Evolutionary conservation across 2,888 invertebrate genomes (phyloP).

Genomic region (Dendrolimus pini): DNA sequence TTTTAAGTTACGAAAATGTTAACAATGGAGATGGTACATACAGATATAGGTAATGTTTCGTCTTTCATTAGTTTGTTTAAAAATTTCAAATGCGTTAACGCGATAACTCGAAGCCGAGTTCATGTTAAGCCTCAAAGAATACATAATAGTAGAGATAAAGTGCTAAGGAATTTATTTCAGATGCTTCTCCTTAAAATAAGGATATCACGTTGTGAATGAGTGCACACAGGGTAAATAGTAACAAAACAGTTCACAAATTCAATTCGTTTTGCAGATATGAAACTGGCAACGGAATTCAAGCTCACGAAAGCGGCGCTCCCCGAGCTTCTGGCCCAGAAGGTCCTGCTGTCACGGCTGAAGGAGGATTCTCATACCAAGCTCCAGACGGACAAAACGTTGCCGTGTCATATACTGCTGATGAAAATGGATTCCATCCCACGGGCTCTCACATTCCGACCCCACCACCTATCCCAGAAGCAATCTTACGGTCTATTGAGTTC

Average conservation of each 20-base stretch:
- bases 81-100: too few species aligned
- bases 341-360: conserved; percentile 73
- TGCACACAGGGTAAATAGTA: too few species aligned
- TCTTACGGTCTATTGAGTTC: conserved; percentile 59
- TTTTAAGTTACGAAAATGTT: conserved; percentile 75
- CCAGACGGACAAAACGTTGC: conserved; percentile 79
- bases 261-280: conserved; percentile 54
- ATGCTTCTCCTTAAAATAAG: too few species aligned
- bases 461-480: conserved; percentile 74
- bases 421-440: conserved; percentile 80
- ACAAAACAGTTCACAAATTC: too few species aligned
- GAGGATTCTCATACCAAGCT: conserved; percentile 79
- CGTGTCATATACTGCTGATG: conserved; percentile 80
- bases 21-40: conserved; percentile 80
- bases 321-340: conserved; percentile 68
- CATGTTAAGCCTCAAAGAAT: too few species aligned
- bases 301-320: conserved; percentile 71
- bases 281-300: conserved; percentile 79
- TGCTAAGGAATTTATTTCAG: too few species aligned
- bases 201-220: too few species aligned
- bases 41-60: conserved; percentile 69
- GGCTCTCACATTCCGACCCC: conserved; percentile 76
- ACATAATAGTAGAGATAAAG: too few species aligned
- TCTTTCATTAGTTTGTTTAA: not conserved
- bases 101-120: too few species aligned